phyloP scores from a whole-genome alignment of 2,888 invertebrate genomes.

The Congeria kusceri region DNA sequence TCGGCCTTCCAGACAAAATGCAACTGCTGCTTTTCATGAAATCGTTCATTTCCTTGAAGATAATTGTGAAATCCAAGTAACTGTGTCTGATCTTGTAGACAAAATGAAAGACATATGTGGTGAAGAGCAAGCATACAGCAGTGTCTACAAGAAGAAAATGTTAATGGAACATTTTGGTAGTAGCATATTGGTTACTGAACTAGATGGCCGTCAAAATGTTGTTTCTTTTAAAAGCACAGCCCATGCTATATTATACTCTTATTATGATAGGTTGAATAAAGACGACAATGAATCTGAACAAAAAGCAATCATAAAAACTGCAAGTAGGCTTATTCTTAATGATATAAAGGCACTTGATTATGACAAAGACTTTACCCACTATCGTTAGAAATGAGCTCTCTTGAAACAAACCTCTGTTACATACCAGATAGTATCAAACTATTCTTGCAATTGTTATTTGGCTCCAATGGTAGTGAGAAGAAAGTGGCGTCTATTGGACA shows the following conservation, averaged over 20 bases:
- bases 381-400: slow-evolving; percentile 12
- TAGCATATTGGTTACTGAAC: slow-evolving; percentile 49
- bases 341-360: slow-evolving; percentile 53
- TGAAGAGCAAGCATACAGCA: too few species aligned
- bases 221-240: slow-evolving; percentile 57
- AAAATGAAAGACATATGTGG: too few species aligned
- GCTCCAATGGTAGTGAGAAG: slow-evolving; percentile 1
- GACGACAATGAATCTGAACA: slow-evolving; percentile 43
- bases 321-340: slow-evolving; percentile 61
- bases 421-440: too few species aligned
- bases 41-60: too few species aligned
- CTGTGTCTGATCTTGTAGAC: too few species aligned
- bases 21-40: too few species aligned
- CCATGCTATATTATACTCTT: slow-evolving; percentile 41
- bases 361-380: slow-evolving; percentile 14
- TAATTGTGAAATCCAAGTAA: too few species aligned
- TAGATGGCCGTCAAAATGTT: slow-evolving; percentile 56
- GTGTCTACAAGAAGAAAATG: slow-evolving; percentile 49
- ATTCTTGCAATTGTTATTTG: not conserved
- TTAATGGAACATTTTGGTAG: slow-evolving; percentile 56
- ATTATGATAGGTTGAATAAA: slow-evolving; percentile 21
- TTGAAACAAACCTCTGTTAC: too few species aligned
- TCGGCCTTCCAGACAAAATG: too few species aligned
- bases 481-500: not conserved
- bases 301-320: slow-evolving; percentile 50